Evolutionary conservation across 1,140 invertebrate genomes (phyloP).

Genomic region (Drosophila bocqueti): DNA sequence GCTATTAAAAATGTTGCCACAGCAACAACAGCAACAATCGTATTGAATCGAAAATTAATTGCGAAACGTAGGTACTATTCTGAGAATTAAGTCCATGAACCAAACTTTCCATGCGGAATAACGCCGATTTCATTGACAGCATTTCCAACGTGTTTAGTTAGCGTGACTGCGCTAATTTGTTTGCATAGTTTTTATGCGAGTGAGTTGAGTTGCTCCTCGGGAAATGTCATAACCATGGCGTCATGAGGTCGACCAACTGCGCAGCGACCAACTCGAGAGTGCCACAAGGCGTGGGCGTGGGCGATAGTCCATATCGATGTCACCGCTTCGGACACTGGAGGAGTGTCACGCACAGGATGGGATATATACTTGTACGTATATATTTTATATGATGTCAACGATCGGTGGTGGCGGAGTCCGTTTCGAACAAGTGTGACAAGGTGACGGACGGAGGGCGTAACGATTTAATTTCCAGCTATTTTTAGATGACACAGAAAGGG

Average conservation of each 20-base stretch:
- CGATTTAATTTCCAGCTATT: constrained; percentile 8
- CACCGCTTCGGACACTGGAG: constrained; percentile 17
- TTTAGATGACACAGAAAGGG: constrained; percentile 22
- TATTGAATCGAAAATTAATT: constrained; percentile 34
- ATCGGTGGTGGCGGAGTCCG: constrained; percentile 6
- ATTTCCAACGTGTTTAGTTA: constrained; percentile 50
- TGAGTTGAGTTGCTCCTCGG: constrained; percentile 46
- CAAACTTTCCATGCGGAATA: constrained; percentile 37
- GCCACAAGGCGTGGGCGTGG: constrained; percentile 23
- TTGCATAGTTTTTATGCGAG: constrained; percentile 53
- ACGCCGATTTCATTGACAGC: constrained; percentile 19
- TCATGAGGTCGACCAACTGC: constrained; percentile 58
- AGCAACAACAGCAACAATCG: constrained; percentile 5
- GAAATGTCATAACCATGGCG: constrained; percentile 70
- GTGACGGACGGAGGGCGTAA: constrained; percentile 1
- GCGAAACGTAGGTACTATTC: constrained; percentile 18
- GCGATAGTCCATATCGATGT: constrained; percentile 22
- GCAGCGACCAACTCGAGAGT: constrained; percentile 7
- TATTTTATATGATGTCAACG: not conserved
- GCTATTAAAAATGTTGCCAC: constrained; percentile 42
- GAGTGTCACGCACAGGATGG: constrained; percentile 18
- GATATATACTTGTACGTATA: not conserved
- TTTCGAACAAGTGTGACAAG: constrained; percentile 31
- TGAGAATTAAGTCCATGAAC: constrained; percentile 43
- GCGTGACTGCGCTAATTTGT: constrained; percentile 76